Percentiles rank a stretch among this genome's conserved stretches.
These are phyloP conservation scores for Mesocricetus auratus DNA, from an alignment of 2,113 vertebrate species.

Conservation along the genomic window DNA sequence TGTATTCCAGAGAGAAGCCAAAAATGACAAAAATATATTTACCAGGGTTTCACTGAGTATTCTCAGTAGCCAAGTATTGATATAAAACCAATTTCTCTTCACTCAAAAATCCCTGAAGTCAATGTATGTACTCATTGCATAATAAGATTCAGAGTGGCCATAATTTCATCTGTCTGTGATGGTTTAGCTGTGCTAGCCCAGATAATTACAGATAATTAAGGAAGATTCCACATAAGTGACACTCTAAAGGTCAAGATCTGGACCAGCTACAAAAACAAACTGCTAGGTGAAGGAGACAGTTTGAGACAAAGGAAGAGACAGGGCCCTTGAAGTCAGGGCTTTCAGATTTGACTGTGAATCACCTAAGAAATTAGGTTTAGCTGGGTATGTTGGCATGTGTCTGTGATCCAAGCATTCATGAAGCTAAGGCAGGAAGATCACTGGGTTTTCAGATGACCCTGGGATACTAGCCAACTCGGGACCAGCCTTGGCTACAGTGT, in stretches of 20 bases:
- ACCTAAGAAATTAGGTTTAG: conserved; percentile 13
- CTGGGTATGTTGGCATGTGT: not conserved
- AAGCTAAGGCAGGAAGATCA: not conserved
- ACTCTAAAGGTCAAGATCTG: not conserved
- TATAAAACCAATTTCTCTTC: conserved; percentile 58
- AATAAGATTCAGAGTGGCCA: not conserved
- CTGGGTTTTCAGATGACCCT: not conserved
- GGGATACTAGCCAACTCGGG: not conserved
- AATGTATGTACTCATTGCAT: conserved; percentile 13
- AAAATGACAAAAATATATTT: not conserved
- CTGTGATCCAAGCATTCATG: not conserved
- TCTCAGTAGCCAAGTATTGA: conserved; percentile 59
- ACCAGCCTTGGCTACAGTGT: not conserved
- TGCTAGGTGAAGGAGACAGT: not conserved
- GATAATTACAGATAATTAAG: conserved; percentile 44
- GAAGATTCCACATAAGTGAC: not conserved
- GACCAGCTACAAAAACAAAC: conserved; percentile 27
- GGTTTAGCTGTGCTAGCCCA: not conserved
- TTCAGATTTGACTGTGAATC: not conserved
- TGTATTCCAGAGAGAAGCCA: not conserved
- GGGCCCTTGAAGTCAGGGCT: not conserved
- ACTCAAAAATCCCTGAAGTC: conserved; percentile 25
- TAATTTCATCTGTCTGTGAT: conserved; percentile 55
- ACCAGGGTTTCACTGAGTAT: not conserved
- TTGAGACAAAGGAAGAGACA: conserved; percentile 8